phyloP scores from a whole-genome alignment of 2,797 vertebrate species.

The Euphonia xanthogaster region DNA sequence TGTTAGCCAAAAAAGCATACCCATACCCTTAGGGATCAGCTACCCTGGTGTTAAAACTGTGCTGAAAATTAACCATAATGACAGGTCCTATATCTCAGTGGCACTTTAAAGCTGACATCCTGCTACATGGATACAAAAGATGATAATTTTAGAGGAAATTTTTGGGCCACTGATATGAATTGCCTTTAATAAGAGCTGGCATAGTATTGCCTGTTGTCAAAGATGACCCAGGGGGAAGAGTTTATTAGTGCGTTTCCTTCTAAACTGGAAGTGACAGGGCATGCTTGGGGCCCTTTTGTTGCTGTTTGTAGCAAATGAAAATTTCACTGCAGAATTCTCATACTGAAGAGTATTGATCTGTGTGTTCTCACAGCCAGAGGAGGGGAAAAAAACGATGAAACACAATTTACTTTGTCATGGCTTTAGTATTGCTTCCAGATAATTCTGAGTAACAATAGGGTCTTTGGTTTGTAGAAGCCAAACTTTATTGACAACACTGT shows the following conservation, averaged over 20 bases:
- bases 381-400: not conserved
- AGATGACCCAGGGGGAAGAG: constrained; percentile 82
- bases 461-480: constrained; percentile 72
- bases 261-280: constrained; percentile 84
- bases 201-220: constrained; percentile 82
- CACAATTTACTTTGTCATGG: constrained; percentile 72
- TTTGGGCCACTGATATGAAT: constrained; percentile 86
- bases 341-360: constrained; percentile 78
- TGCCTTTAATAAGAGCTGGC: constrained; percentile 87
- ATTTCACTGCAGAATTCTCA: constrained; percentile 74
- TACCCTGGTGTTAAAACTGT: constrained; percentile 74
- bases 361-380: constrained; percentile 61
- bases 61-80: constrained; percentile 80
- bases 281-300: constrained; percentile 79
- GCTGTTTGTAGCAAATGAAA: constrained; percentile 81
- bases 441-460: constrained; percentile 69
- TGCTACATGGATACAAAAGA: constrained; percentile 82
- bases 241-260: constrained; percentile 86
- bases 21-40: constrained; percentile 57
- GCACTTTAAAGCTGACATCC: constrained; percentile 83
- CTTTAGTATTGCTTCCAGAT: constrained; percentile 77
- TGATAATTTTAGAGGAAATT: constrained; percentile 89
- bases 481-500: constrained; percentile 80
- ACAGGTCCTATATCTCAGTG: constrained; percentile 81
- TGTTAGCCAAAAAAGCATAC: constrained; percentile 69